Evolutionary conservation across 2,888 invertebrate species (phyloP), one percentile per base, ranked within the genome.

Genomic region (Drosophila dives): DNA sequence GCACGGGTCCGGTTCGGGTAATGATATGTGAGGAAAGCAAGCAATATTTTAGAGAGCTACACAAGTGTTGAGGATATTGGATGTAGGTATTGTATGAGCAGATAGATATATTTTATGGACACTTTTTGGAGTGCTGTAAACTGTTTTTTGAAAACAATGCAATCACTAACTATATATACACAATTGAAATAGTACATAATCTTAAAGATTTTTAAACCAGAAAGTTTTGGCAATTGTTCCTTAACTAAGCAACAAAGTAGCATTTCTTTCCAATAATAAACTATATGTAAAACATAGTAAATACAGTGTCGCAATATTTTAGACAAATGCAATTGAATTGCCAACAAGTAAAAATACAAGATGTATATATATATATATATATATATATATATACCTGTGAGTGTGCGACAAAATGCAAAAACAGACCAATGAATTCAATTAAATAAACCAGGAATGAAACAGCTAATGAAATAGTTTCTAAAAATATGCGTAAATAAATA

Each of bases 31-130:
- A 62, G 65, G 70, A 72, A 76, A 72, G 80, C 74, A 86, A 89
- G 86, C 85, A 87, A 87, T 89, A 89, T 89, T 87, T 89, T 82
- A 64, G 71, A 63, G 54, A 58, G 74, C 58, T 3, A 68, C 29
- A 48, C 29, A 69, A 56, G 49, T 49, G 64, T 75, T 59, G 38
- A 61, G 72, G 61, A 83, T 75, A 29, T 56, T 61, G 72, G 58
- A 72, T 26, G 34, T 34, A 23, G 40, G 53, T 64, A 61, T 61
- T 65, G 72, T 51, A 26, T 48, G 77, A 42, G 56, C 71, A 51
- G 64, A 64, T 60, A 70, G 55, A 42, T 64, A 53, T 59, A 67
- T 65, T 77, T 70, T 79, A 75, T 79, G 77, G 63, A 38, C 64
- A 64, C 63, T 75, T 77, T 77, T 77, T 66, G 71, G 49, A 50